Conservation (phyloP, 2,113 vertebrate species). For the Hiodon tergisus region DNA sequence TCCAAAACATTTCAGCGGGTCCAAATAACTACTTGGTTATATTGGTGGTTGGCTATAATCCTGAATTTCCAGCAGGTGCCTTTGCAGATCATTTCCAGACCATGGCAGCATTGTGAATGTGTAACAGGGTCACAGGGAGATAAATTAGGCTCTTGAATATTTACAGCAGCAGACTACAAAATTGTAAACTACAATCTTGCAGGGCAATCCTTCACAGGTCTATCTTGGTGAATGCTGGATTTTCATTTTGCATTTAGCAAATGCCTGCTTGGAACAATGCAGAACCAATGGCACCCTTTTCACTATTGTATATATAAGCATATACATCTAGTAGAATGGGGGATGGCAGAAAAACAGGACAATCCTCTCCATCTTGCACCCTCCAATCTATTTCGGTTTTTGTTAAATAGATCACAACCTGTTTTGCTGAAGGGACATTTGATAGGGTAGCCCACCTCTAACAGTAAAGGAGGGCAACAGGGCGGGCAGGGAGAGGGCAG, state of each 20-base stretch:
- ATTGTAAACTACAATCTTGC: too few relatives aligned
- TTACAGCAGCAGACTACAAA: neutral
- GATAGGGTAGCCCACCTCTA: constrained; percentile 1
- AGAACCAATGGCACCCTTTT: too few relatives aligned
- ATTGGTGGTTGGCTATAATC: too few relatives aligned
- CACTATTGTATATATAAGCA: too few relatives aligned
- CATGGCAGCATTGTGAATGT: too few relatives aligned
- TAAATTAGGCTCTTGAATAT: neutral
- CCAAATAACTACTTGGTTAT: neutral
- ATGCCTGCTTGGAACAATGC: constrained; percentile 34
- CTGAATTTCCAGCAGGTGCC: too few relatives aligned
- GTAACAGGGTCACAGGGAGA: too few relatives aligned
- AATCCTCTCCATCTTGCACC: constrained; percentile 2
- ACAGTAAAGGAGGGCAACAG: neutral
- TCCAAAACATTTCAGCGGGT: neutral
- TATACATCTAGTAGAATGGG: neutral
- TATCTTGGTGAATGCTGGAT: constrained; percentile 48
- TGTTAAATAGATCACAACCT: constrained; percentile 6
- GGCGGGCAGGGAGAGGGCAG: neutral
- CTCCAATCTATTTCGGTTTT: neutral
- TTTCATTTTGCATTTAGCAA: constrained; percentile 37
- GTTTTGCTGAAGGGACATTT: constrained; percentile 12
- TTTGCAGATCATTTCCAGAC: too few relatives aligned
- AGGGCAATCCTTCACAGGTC: neutral
- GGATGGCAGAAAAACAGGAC: constrained; percentile 8